Base-by-base conservation (phyloP, 2,797 vertebrate species). In the Notolepis coatsorum region DNA sequence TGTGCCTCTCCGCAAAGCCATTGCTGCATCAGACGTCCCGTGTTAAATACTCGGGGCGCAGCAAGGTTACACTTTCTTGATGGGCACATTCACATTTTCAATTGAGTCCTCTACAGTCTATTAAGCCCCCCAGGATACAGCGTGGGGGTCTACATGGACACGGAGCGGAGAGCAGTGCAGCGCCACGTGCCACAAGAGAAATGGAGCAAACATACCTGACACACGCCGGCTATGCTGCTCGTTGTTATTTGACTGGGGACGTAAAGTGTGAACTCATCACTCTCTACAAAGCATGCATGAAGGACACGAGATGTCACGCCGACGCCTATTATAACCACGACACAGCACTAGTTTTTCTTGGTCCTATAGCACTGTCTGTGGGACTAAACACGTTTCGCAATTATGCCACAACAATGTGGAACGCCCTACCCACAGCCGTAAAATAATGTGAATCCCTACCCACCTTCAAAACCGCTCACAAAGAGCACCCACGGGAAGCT, bases 21-120 rank as follows among this genome's bases (percentile, higher is more conserved):
- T 69, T 18, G 74, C 78, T 79, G 79, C 81, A n/a, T n/a, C 55
- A 84, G 75, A 84, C 75, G 77, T 81, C 75, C 71, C 21, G 65
- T 68, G 79, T 89, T 86, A 88, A 89, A 87, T 78, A 88, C 79
- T 63, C 37, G 13, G 58, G 74, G 78, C 60, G 58, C 74, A 23
- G 57, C 61, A 70, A 77, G 86, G 85, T 82, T 86, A 63, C 69
- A 54, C 73, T 73, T 79, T 84, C 72, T n/a, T 83, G 84, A 89
- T 79, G 69, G 69, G 55, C 61, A 48, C 68, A 65, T 88, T 56
- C 72, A 79, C 75, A 82, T 84, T 79, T 86, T 86, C 71, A 82
- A 73, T 77, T 68, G 83, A 84, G 73, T 81, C 71, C 73, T 81
- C 78, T 80, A 73, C 73, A 84, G 83, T 76, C 72, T 74, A 85